A percentile compares a stretch with the other conserved stretches of the same genome.
Conservation (phyloP, 2,888 invertebrate species). For the Dicyrtomina minuta region DNA sequence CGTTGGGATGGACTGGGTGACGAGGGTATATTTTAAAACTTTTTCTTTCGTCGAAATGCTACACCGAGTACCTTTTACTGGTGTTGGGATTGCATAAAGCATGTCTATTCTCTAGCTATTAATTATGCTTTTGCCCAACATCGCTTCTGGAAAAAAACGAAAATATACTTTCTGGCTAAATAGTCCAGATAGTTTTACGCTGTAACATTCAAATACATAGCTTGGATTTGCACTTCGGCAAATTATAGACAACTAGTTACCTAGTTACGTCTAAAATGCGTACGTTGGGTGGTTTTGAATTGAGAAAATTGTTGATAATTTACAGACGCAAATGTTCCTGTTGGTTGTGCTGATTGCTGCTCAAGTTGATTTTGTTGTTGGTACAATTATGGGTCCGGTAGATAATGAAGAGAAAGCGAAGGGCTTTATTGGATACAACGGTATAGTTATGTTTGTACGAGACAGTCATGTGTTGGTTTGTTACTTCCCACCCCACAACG, state of each 20-base stretch:
- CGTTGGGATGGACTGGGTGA: constrained; percentile 65
- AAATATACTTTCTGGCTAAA: too few species aligned
- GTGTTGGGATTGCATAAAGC: too few species aligned
- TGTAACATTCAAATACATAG: too few species aligned
- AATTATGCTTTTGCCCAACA: background rate
- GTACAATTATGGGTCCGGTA: constrained; percentile 60
- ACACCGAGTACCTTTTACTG: too few species aligned
- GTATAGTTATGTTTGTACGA: constrained; percentile 56
- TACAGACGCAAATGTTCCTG: constrained; percentile 58
- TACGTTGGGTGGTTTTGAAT: too few species aligned
- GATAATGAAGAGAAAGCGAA: constrained; percentile 57
- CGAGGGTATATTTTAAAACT: too few species aligned
- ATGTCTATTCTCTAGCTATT: background rate
- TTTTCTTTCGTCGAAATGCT: too few species aligned
- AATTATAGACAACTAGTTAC: too few species aligned
- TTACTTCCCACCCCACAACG: constrained; percentile 1
- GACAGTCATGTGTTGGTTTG: constrained; percentile 3
- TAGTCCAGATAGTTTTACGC: too few species aligned
- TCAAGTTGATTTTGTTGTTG: constrained; percentile 62
- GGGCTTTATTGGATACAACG: constrained; percentile 61
- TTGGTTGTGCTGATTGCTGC: constrained; percentile 60
- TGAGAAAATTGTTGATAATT: constrained; percentile 13
- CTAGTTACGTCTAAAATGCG: too few species aligned
- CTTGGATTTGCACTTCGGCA: too few species aligned
- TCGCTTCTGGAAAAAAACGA: too few species aligned